Base-by-base conservation (phyloP, 2,888 invertebrate species). In the Cerceris rybyensis region DNA sequence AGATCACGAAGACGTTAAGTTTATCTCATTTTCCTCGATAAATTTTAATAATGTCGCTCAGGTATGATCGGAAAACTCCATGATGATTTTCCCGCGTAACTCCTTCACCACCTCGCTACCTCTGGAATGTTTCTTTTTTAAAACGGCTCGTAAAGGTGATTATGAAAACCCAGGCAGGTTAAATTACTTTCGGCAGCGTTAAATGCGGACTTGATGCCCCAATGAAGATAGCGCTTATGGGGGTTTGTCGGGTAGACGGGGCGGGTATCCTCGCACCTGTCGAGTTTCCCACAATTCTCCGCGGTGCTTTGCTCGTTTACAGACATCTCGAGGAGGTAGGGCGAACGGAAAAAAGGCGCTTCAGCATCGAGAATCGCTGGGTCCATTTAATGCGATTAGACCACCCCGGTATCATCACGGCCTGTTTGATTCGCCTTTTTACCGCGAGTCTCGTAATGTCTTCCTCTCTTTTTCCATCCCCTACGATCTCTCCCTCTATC, bases 301-400 rank as follows among this genome's bases (percentile, higher is more conserved):
- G 54, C 80, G 77, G 58, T 69, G 81, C 75, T 74, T 70, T 63
- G 81, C 81, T 80, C 86, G 86, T 85, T 86, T 82, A 74, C 77
- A 80, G 85, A 70, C 84, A 77, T 75, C 78, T 84, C 78, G 67
- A 79, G 77, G 41, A 75, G 78, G 70, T 54, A 66, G 11, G 42
- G 54, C 16, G 42, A 17, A 7, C 57, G 14, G 16, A 5, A 52
- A n/a, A 52, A 52, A 52, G 14, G 63, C 13, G 49, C 60, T 43
- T 11, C 42, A 28, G 59, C 74, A 84, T 86, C 74, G 71, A 68
- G 75, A 83, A 86, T 80, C 82, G 80, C 70, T 63, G 72, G 80
- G 76, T 86, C 82, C 82, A 76, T 86, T 86, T 85, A 86, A 86
- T 85, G 79, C 85, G 85, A 85, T 85, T 86, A 86, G 79, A 79